phyloP scores from a whole-genome alignment of 2,888 invertebrate species.

The Sarcophaga rosellei region DNA sequence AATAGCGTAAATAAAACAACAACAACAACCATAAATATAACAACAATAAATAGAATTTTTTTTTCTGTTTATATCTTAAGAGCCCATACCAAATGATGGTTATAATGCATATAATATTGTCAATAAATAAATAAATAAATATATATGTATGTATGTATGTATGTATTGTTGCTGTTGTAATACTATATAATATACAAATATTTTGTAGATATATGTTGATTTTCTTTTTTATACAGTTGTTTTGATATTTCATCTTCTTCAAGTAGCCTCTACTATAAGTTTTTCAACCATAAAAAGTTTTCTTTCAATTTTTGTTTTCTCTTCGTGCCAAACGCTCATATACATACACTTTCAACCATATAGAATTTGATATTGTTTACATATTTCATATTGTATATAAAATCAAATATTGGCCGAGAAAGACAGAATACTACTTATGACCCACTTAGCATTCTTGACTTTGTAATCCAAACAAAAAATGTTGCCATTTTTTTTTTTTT shows the following conservation, averaged over 20 bases:
- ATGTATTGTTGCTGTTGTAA: neutral
- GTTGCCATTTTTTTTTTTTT: neutral
- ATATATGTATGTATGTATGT: neutral
- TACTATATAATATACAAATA: neutral
- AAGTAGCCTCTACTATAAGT: slow-evolving; percentile 50
- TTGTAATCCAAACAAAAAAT: slow-evolving; percentile 59
- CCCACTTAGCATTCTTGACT: slow-evolving; percentile 66
- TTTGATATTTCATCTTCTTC: slow-evolving; percentile 57
- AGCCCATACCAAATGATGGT: neutral
- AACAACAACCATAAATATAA: neutral
- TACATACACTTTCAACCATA: neutral
- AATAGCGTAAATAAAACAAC: neutral
- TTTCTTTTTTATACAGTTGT: slow-evolving; percentile 11
- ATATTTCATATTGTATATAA: slow-evolving; percentile 24
- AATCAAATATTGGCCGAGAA: neutral
- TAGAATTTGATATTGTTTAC: neutral
- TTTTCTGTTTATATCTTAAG: neutral
- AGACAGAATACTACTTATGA: slow-evolving; percentile 66
- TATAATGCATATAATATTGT: neutral
- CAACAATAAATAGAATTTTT: neutral
- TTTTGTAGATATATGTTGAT: neutral
- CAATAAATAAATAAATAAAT: neutral
- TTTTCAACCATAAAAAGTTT: slow-evolving; percentile 47
- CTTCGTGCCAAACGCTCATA: slow-evolving; percentile 1
- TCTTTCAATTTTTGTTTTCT: neutral